Evolutionary conservation across 2,888 invertebrate genomes (phyloP).

Genomic region (Cyclophora punctaria): DNA sequence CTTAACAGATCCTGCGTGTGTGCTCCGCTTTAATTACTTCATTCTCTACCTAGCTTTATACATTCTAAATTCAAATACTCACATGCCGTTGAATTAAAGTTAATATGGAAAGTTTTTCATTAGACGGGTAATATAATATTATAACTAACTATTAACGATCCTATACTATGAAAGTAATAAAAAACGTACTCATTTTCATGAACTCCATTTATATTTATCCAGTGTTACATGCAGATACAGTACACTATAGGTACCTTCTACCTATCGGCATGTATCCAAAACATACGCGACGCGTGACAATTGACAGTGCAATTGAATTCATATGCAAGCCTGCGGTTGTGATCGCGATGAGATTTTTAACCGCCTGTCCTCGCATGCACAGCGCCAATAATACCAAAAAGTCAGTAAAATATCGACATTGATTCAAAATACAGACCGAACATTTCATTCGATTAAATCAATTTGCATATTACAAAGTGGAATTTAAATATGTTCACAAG

Average conservation of each 20-base stretch:
- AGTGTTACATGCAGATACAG: neutral
- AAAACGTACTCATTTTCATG: no score
- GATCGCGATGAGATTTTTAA: constrained; percentile 46
- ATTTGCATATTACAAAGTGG: constrained; percentile 15
- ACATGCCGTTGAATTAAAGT: no score
- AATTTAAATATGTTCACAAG: constrained; percentile 17
- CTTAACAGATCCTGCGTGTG: constrained; percentile 44
- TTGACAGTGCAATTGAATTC: constrained; percentile 53
- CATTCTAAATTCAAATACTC: no score
- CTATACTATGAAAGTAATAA: no score
- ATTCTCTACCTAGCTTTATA: neutral
- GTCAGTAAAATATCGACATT: constrained; percentile 3
- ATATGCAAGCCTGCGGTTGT: constrained; percentile 39
- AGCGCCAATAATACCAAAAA: constrained; percentile 15
- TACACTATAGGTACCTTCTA: neutral
- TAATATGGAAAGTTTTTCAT: no score
- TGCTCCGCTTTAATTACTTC: constrained; percentile 28
- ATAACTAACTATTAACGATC: no score
- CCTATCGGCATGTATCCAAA: no score
- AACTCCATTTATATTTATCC: no score
- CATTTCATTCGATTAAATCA: constrained; percentile 5
- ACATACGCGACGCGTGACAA: constrained; percentile 24
- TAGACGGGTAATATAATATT: no score
- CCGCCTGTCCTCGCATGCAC: constrained; percentile 27
- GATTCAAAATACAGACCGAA: neutral